Evolutionary conservation across 2,113 vertebrate genomes (phyloP), one percentile per base, ranked within the genome.

Genomic region (Chiloscyllium plagiosum): DNA sequence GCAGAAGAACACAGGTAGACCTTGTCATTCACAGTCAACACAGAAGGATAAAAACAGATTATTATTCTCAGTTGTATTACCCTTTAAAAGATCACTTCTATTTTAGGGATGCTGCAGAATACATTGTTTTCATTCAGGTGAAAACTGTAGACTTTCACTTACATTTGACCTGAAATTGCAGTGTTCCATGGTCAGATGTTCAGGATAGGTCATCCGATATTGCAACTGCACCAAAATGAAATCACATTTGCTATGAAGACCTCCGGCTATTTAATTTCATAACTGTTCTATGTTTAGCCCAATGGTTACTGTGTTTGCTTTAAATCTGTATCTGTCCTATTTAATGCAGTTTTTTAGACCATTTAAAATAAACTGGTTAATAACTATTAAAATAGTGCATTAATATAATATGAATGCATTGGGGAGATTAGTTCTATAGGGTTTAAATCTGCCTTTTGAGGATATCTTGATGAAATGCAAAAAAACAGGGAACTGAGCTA

Each of bases 21-120:
- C 69, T 76, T 95, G 94, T 72, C 94, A 95, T 95, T 95, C 94
- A 95, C 94, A 24, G 94, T 50, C 94, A 76, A 52, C 69, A 76
- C 29, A 10, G 47, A 72, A 95, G 50, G 68, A 72, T 52, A 95
- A 76, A 95, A 95, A 95, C 37, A 72, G 69, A 52, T 76, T 47
- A 76, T 50, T 70, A 94, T 76, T 95, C 94, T 72, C 94, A 29
- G 52, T 52, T 95, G 94, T 72, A 95, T 33, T 52, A 65, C 89
- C 89, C 61, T 66, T 70, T 72, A 42, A 95, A 72, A 95, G 94
- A 26, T 76, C 93, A 47, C 22, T 76, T 93, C 94, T 95, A 95
- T 95, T 95, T 95, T 76, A 50, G 69, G 69, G 72, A 26, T 50
- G 69, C 24, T 65, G 37, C 94, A 47, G 47, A 72, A 95, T 72